A percentile compares a stretch with the other conserved stretches of the same genome.
These are phyloP conservation scores for Sclerodermus sp. DNA, from an alignment of 2,888 invertebrate species.

Conservation along the genomic window DNA sequence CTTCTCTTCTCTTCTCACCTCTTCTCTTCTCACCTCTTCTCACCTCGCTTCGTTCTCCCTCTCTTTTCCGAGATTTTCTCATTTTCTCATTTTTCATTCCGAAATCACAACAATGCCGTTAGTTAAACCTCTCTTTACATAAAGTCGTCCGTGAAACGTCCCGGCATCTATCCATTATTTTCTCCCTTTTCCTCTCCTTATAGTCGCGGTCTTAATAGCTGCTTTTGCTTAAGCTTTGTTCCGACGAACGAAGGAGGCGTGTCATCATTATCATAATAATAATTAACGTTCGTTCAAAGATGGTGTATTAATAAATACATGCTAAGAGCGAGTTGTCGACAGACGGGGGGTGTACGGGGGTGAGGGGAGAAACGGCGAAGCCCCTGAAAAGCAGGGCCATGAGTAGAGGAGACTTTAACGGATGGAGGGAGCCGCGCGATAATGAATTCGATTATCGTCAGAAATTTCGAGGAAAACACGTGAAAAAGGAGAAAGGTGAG, in stretches of 20 bases:
- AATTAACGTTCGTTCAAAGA: background rate
- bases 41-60: constrained; percentile 1
- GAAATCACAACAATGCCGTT: constrained; percentile 27
- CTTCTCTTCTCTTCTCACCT: constrained; percentile 12
- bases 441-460: constrained; percentile 25
- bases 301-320: background rate
- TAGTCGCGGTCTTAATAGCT: constrained; percentile 13
- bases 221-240: constrained; percentile 9
- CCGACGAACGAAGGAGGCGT: background rate
- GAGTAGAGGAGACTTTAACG: too few relatives aligned
- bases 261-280: constrained; percentile 14
- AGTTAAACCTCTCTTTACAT: constrained; percentile 25
- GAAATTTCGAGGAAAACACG: constrained; percentile 18
- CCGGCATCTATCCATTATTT: constrained; percentile 12
- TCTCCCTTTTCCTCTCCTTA: background rate
- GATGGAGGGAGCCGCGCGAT: background rate
- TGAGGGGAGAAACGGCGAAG: background rate
- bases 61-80: constrained; percentile 3
- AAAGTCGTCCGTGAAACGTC: constrained; percentile 10
- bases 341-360: too few relatives aligned
- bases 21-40: constrained; percentile 2
- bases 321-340: too few relatives aligned
- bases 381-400: too few relatives aligned
- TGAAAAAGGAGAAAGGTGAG: background rate
- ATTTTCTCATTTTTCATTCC: constrained; percentile 25